Base-by-base conservation (phyloP, 1,140 invertebrate genomes). In the Ostrea denselamellosa region DNA sequence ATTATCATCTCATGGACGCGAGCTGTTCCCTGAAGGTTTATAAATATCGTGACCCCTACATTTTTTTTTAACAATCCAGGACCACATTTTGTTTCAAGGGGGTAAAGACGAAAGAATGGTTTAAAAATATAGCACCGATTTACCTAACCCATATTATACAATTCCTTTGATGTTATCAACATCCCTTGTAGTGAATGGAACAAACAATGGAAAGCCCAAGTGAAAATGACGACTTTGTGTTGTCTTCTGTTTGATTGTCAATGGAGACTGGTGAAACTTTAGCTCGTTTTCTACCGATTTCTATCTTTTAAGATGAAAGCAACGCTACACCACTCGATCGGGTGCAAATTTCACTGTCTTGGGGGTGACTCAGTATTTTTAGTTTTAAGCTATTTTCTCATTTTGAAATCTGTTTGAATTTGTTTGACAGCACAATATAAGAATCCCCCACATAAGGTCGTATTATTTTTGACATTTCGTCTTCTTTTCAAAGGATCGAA, bases 331-430 rank as follows among this genome's bases (percentile, higher is more conserved):
- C 68, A 77, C 28, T 77, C 68, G 28, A 77, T 77, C 68, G 68
- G 28, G 68, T 77, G 68, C 68, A 77, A 77, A 77, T 77, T 77
- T 77, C 68, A 77, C 22, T 34, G 25, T 77, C 68, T 77, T 77
- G 28, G 28, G 68, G 68, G 68, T 77, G 68, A 77, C 68, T 77
- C 68, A 34, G 68, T 77, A 77, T 28, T 77, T 77, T 77, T 77
- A 44, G 68, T 77, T 77, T 77, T 77, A 12, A 77, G 68, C 68
- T 77, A 77, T 77, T 77, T 77, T 77, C 68, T 9, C 68, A 77
- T 77, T 77, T 77, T 77, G 68, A 77, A 77, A 77, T 77, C 68
- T 34, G 68, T 77, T 77, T 77, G 68, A 77, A 77, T 77, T 25
- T 77, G 8, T 77, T 34, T 34, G 68, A 77, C 68, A 77, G 25